Base-by-base conservation (phyloP, 2,888 invertebrate genomes). In the Germaria angustata region DNA sequence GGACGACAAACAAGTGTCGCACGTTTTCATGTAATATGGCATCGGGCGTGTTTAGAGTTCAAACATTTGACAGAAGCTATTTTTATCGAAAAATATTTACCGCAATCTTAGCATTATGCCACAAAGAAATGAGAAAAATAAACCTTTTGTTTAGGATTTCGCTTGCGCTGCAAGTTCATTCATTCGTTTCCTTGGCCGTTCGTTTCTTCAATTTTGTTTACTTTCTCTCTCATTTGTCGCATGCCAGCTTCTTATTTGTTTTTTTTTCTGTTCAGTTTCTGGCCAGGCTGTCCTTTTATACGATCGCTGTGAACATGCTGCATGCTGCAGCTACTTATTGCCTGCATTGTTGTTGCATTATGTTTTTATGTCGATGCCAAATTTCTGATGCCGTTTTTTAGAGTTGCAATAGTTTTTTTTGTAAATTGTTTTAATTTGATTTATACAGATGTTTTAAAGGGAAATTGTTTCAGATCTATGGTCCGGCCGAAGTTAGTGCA, bases 1-100 rank as follows among this genome's bases (percentile, higher is more conserved):
- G 77, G 49, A 71, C 71, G 44, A 63, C 49, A 71, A 78, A 71
- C 78, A 71, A 78, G 78, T 78, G 78, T 78, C 78, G 78, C 78
- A 78, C 78, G 78, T 78, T 71, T 71, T 71, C 65, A 71, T 78
- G 71, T 78, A 65, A 71, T 65, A 71, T 65, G 71, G 71, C 55
- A 78, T 78, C 71, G 78, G 78, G 71, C 71, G 71, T 78, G 78
- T 78, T 78, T 78, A 53, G 71, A 78, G 78, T 78, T 78, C 78
- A 78, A 78, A 65, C 65, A 39, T 71, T 78, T 78, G 78, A 78
- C 78, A 78, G 78, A 78, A 78, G 78, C 78, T 71, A 78, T 78
- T 71, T 78, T 65, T 61, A 73, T 53, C 15, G 51, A 77, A 77
- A 55, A 46, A 41, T 59, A 49, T 79, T 80, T 80, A 68, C 66